Percentiles rank a stretch among this genome's conserved stretches.
phyloP scores from a whole-genome alignment of 1,140 invertebrate species.

The Drosophila navojoa region DNA sequence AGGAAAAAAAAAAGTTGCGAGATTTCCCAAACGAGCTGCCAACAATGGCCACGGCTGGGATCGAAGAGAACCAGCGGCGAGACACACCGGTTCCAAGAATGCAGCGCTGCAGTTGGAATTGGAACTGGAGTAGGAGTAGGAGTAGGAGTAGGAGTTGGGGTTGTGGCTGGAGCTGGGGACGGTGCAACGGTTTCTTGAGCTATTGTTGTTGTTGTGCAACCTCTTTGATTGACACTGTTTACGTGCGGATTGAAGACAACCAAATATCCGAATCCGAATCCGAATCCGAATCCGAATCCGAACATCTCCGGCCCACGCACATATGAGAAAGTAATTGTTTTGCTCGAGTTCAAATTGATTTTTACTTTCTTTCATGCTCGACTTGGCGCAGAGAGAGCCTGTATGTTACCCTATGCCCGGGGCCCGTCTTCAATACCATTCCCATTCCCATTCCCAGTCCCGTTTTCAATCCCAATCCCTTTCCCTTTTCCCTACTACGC shows the following conservation, averaged over 20 bases:
- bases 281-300: conserved; percentile 10
- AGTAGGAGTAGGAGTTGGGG: no score
- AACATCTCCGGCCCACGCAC: conserved; percentile 53
- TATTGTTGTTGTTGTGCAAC: conserved; percentile 51
- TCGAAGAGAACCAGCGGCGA: conserved; percentile 7
- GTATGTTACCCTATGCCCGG: background rate
- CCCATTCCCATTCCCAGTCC: background rate
- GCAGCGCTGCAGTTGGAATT: background rate
- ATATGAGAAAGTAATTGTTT: conserved; percentile 78
- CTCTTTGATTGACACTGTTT: conserved; percentile 76
- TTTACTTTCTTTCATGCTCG: conserved; percentile 74
- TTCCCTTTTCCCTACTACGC: conserved; percentile 15
- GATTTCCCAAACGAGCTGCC: conserved; percentile 25
- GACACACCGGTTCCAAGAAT: conserved; percentile 23
- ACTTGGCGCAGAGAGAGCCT: conserved; percentile 19
- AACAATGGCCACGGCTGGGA: conserved; percentile 21
- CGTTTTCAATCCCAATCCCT: conserved; percentile 6
- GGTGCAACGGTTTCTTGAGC: conserved; percentile 57
- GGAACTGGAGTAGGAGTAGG: conserved; percentile 1
- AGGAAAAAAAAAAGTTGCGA: conserved; percentile 11
- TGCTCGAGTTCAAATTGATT: conserved; percentile 77
- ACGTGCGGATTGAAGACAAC: conserved; percentile 55
- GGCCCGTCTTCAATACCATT: background rate
- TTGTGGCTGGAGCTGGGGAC: conserved; percentile 4
- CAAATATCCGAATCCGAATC: conserved; percentile 35